Base-by-base conservation (phyloP, 2,797 vertebrate genomes). In the Halcyon leucocephala region DNA sequence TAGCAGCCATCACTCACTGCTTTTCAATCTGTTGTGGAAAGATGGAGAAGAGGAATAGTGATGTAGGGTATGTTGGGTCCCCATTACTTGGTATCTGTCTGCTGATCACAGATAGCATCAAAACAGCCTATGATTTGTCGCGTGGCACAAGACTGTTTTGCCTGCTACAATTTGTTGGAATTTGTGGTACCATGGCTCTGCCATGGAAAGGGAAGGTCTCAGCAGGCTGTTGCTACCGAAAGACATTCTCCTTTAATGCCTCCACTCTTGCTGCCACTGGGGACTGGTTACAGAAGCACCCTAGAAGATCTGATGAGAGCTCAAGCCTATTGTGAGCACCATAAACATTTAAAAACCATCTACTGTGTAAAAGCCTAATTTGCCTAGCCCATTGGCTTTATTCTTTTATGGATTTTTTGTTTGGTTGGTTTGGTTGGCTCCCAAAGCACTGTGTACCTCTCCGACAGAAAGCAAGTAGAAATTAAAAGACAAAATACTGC, bases 341-440 rank as follows among this genome's bases (percentile, higher is more conserved):
- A 87, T 88, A 94, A 92, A 91, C 81, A 62, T 60, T 95, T 90
- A 60, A 95, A 93, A 96, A 33, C 7, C 14, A 65, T 74, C 71
- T 79, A 60, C 54, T 69, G 26, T 69, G 37, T 74, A 86, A 94
- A 95, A 85, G 13, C 20, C 33, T 83, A 64, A 84, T 91, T 95
- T 97, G 28, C 48, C 64, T 41, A 93, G 57, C 10, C 35, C 49
- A 77, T 86, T 95, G 21, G 81, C 24, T 82, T 76, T 89, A 85
- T 46, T 62, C 83, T 88, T 92, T 83, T 35, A 54, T 65, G 22
- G 70, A 83, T 51, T 39, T 52, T 52, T 52, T 26, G 14, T 28
- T 29, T 10, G 9, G 6, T 28, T 28, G 8, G 81, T 48, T 39
- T 74, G 22, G 12, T 67, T 71, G 37, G 37, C 37, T 66, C 49